phyloP scores from a whole-genome alignment of 2,888 invertebrate genomes.

The Pecten maximus region DNA sequence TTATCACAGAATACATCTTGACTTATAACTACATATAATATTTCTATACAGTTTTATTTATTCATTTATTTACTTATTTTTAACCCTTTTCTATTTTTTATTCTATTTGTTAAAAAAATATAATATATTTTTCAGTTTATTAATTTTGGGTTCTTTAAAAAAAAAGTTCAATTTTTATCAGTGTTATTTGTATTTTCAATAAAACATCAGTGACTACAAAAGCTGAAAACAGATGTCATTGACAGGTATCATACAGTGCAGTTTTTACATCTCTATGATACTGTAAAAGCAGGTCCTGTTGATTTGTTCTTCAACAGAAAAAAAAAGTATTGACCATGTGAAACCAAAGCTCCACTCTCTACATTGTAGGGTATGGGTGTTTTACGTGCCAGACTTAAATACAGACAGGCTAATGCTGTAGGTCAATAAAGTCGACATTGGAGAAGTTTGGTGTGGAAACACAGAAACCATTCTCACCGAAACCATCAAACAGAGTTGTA shows the following conservation, averaged over 20 bases:
- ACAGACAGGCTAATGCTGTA: background rate
- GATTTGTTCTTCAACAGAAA: background rate
- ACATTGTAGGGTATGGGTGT: background rate
- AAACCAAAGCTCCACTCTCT: background rate
- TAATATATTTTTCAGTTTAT: no score
- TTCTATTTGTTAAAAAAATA: no score
- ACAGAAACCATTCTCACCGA: background rate
- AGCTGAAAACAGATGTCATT: background rate
- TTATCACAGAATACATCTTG: no score
- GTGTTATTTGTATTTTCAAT: no score
- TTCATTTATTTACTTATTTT: no score
- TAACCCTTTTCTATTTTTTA: no score
- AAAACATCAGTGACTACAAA: background rate
- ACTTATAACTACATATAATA: no score
- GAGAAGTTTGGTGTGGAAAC: background rate
- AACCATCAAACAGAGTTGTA: background rate
- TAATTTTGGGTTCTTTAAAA: no score
- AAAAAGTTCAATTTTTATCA: no score
- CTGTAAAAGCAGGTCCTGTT: background rate
- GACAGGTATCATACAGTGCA: background rate
- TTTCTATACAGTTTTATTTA: no score
- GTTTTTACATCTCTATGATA: no score
- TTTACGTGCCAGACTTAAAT: slow-evolving; percentile 13
- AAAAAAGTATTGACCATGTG: slow-evolving; percentile 17
- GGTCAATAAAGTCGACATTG: slow-evolving; percentile 7